Evolutionary conservation across 2,797 vertebrate genomes (phyloP).

Genomic region (Schizothorax lantsangensis): DNA sequence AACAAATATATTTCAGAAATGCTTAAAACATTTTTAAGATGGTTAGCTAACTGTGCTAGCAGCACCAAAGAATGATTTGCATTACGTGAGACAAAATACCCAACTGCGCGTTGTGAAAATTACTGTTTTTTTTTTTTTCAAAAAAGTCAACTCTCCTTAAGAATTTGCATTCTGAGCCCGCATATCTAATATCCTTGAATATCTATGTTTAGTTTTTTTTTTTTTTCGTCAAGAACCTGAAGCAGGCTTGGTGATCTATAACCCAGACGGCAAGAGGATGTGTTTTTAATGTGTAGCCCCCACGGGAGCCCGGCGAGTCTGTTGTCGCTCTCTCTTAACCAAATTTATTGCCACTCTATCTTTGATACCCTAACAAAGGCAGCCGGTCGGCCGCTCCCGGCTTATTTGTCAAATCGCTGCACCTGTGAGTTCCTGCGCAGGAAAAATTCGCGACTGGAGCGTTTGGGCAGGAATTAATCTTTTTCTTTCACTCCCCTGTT

Average conservation of each 20-base stretch:
- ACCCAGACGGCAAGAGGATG: slow-evolving; percentile 74
- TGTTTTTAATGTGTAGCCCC: slow-evolving; percentile 79
- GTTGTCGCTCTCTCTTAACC: slow-evolving; percentile 86
- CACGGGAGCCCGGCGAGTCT: slow-evolving; percentile 78
- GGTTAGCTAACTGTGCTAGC: neutral
- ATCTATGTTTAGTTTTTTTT: slow-evolving; percentile 16
- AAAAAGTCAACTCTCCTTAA: neutral
- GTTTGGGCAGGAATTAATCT: slow-evolving; percentile 90
- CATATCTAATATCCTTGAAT: slow-evolving; percentile 23
- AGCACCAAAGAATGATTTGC: slow-evolving; percentile 2
- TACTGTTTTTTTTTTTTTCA: neutral
- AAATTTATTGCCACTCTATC: slow-evolving; percentile 92
- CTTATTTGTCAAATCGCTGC: slow-evolving; percentile 92
- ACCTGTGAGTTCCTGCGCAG: slow-evolving; percentile 91
- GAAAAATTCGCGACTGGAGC: slow-evolving; percentile 84
- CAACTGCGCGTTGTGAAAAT: slow-evolving; percentile 47
- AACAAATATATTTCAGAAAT: neutral
- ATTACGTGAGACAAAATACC: slow-evolving; percentile 70
- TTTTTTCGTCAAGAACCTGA: slow-evolving; percentile 61
- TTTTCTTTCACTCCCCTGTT: slow-evolving; percentile 61
- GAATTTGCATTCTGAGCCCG: slow-evolving; percentile 31
- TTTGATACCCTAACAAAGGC: slow-evolving; percentile 86
- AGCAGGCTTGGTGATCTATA: slow-evolving; percentile 76
- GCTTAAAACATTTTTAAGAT: neutral
- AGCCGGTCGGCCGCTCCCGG: slow-evolving; percentile 79